These are phyloP conservation scores for Saimiri boliviensis DNA, from an alignment of 2,113 vertebrate species.

Conservation along the genomic window DNA sequence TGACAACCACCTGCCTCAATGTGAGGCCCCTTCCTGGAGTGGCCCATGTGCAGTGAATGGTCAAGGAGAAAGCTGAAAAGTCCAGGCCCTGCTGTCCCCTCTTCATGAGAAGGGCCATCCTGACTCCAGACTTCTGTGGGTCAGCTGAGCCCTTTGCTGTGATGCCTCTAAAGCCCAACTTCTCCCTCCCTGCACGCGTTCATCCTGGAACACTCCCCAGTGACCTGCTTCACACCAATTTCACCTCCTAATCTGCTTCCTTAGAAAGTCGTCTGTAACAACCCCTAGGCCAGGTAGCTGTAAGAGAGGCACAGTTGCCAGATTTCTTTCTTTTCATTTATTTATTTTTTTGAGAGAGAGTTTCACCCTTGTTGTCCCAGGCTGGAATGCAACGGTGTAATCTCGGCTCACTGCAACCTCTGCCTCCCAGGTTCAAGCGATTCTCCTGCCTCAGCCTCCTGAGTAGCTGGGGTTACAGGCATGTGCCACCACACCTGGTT, in stretches of 20 bases:
- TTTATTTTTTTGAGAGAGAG: no score
- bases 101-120: not conserved
- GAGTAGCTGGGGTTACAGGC: no score
- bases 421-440: no score
- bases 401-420: no score
- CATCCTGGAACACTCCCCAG: not conserved
- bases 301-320: not conserved
- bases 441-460: no score
- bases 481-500: no score
- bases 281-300: no score
- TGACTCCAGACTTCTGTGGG: not conserved
- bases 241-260: not conserved
- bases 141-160: no score
- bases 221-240: not conserved
- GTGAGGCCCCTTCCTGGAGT: not conserved
- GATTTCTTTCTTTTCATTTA: no score
- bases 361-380: no score
- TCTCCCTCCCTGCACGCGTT: fast-evolving
- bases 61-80: not conserved
- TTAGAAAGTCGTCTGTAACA: not conserved
- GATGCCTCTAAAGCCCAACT: fast-evolving
- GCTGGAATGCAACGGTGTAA: no score
- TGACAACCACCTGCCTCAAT: not conserved
- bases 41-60: fast-evolving
- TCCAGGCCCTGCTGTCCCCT: not conserved